Evolutionary conservation across 2,888 invertebrate species (phyloP).

Genomic region (Bellardia pandia): DNA sequence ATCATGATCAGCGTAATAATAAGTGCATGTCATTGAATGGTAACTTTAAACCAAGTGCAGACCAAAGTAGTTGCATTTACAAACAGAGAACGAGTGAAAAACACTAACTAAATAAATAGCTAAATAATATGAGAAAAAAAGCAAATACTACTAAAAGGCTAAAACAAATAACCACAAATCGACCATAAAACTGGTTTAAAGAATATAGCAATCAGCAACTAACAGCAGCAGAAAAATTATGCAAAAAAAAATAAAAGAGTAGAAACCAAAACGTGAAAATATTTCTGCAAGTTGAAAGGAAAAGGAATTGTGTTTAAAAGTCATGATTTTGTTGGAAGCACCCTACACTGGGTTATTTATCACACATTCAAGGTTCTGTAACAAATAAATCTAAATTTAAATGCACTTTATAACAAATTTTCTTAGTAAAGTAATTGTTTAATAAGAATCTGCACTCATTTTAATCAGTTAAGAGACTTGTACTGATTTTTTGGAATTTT

Average conservation of each 20-base stretch:
- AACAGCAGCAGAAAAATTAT: conserved; percentile 19
- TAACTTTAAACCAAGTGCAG: conserved; percentile 1
- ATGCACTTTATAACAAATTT: no score
- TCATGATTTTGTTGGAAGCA: conserved; percentile 10
- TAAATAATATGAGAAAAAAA: background rate
- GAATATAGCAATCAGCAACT: conserved; percentile 44
- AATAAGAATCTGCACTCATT: no score
- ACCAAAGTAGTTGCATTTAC: conserved; percentile 23
- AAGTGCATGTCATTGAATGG: conserved; percentile 55
- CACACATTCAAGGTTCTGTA: no score
- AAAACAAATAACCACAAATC: conserved; percentile 69
- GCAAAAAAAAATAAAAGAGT: conserved; percentile 12
- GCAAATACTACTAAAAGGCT: conserved; percentile 46
- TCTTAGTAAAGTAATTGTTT: no score
- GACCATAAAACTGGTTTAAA: conserved; percentile 70
- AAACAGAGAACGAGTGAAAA: background rate
- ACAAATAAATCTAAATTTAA: no score
- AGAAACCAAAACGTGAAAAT: conserved; percentile 61
- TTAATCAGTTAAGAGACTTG: no score
- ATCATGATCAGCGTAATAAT: conserved; percentile 49
- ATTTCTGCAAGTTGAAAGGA: conserved; percentile 61
- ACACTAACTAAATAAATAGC: background rate
- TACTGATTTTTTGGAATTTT: no score
- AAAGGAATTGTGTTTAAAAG: conserved; percentile 57
- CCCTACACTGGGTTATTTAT: conserved; percentile 8